A percentile compares a stretch with the other conserved stretches of the same genome.
Conservation (phyloP, 2,888 invertebrate species). For the Diarsia mendica region DNA sequence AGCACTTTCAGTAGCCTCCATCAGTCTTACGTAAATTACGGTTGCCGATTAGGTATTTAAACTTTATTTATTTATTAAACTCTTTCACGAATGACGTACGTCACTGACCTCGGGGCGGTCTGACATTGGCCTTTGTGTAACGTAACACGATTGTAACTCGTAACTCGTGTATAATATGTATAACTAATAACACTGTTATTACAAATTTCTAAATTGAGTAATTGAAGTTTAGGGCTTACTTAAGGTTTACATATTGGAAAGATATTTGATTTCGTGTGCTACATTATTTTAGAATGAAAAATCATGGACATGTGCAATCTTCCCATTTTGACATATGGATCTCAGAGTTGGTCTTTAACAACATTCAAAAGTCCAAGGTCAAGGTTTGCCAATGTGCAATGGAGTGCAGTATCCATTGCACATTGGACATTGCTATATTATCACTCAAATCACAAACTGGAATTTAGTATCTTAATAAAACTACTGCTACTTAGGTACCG, state of each 20-base stretch:
- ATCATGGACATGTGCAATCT: no score
- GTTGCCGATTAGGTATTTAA: not conserved
- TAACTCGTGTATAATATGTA: not conserved
- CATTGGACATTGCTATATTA: no score
- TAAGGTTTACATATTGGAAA: not conserved
- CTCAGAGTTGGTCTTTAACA: no score
- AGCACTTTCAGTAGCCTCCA: no score
- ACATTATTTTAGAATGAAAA: no score
- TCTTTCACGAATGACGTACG: not conserved
- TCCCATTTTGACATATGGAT: not conserved
- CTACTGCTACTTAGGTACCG: not conserved
- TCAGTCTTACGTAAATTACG: no score
- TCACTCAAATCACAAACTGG: no score
- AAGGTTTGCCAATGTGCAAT: no score
- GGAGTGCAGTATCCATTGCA: no score
- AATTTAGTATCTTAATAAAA: not conserved
- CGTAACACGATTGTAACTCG: not conserved
- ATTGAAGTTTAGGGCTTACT: not conserved
- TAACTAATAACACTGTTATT: not conserved
- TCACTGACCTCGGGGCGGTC: not conserved
- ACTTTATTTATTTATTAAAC: not conserved
- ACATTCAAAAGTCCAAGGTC: no score
- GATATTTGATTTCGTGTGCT: not conserved
- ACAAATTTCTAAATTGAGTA: no score
- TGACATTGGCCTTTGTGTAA: conserved; percentile 6